Conservation (phyloP, 2,888 invertebrate species). For the Crepidodera aurea region DNA sequence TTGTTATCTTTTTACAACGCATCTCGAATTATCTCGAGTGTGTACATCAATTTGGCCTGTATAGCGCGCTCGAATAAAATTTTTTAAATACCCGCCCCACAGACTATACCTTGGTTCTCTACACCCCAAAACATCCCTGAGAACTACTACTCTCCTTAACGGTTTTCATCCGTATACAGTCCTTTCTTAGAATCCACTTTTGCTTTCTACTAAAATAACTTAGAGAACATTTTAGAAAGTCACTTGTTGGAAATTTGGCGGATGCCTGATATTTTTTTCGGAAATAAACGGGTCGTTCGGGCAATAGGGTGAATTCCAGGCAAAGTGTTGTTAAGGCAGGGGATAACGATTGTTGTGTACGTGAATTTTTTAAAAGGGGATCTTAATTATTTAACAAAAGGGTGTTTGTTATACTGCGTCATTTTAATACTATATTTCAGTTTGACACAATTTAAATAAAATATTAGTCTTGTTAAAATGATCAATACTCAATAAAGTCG, state of each 20-base stretch:
- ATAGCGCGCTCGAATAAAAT: too few species aligned
- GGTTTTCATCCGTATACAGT: conserved; percentile 13
- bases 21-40: too few species aligned
- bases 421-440: too few species aligned
- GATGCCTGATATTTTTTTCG: conserved; percentile 27
- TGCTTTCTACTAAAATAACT: background rate
- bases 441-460: too few species aligned
- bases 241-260: conserved; percentile 25
- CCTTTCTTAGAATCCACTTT: conserved; percentile 6
- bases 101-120: conserved; percentile 8
- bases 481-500: too few species aligned
- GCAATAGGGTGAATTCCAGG: background rate
- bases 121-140: conserved; percentile 7
- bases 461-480: too few species aligned
- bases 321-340: background rate
- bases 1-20: too few species aligned
- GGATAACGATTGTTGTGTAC: background rate
- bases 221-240: background rate
- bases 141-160: background rate
- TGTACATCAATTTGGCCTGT: too few species aligned
- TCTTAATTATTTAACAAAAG: background rate
- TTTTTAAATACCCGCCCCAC: too few species aligned
- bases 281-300: background rate
- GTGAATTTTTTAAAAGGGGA: background rate
- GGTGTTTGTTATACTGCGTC: too few species aligned